These are phyloP conservation scores for Micrastur ruficollis DNA, from an alignment of 2,797 vertebrate genomes.

Conservation along the genomic window DNA sequence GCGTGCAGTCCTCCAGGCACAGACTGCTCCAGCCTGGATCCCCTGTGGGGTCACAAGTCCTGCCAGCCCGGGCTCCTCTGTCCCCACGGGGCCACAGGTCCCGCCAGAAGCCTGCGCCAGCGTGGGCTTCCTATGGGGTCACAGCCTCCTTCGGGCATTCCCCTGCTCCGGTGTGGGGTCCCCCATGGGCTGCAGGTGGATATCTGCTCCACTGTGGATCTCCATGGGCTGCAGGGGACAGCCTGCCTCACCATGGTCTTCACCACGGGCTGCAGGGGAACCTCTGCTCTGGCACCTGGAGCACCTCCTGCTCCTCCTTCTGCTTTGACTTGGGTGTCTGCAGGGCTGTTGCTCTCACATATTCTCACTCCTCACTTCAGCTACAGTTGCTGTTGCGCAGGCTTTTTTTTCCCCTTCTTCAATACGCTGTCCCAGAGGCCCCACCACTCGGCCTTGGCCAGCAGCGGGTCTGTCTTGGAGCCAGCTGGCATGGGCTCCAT, in stretches of 20 bases:
- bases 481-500: background rate
- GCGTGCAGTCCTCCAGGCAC: background rate
- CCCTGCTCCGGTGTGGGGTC: no score
- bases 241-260: background rate
- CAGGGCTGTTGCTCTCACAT: background rate
- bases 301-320: background rate
- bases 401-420: fast-evolving
- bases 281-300: fast-evolving
- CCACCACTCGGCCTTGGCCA: background rate
- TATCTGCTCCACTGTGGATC: background rate
- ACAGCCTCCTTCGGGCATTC: background rate
- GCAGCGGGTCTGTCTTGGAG: background rate
- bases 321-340: background rate
- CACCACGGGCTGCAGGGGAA: background rate
- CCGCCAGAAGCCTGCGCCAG: background rate
- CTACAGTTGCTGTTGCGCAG: background rate
- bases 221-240: background rate
- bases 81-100: background rate
- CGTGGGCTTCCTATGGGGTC: background rate
- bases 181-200: background rate
- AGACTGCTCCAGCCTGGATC: background rate
- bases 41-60: background rate
- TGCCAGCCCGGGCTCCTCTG: background rate
- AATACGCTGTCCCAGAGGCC: no score
- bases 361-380: background rate